Evolutionary conservation across 2,888 invertebrate genomes (phyloP).

Genomic region (Dryomyza anilis): DNA sequence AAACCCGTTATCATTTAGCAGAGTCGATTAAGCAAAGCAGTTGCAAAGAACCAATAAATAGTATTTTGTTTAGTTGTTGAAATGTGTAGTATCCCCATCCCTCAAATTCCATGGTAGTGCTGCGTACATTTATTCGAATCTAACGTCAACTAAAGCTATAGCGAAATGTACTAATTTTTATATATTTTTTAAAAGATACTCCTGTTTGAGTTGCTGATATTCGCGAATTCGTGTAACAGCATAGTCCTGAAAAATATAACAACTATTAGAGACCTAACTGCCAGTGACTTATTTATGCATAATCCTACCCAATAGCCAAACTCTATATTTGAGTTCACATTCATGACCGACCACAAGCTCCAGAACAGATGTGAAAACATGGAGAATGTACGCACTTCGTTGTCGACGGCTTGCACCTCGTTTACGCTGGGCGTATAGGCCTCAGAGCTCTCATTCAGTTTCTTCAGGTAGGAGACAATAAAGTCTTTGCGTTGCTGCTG

Average conservation of each 20-base stretch:
- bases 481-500: constrained; percentile 67
- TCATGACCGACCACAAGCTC: constrained; percentile 90
- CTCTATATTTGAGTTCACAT: constrained; percentile 85
- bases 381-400: constrained; percentile 83
- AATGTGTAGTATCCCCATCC: no score
- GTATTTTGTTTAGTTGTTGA: no score
- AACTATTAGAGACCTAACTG: not conserved
- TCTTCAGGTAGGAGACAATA: constrained; percentile 54
- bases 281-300: not conserved
- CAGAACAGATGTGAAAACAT: constrained; percentile 92
- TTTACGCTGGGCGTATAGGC: constrained; percentile 62
- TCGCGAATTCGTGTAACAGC: constrained; percentile 53
- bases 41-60: no score
- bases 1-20: no score
- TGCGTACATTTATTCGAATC: constrained; percentile 8
- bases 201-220: constrained; percentile 48
- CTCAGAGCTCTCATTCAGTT: constrained; percentile 47
- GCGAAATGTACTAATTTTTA: not conserved
- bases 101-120: no score
- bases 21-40: no score
- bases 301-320: constrained; percentile 91
- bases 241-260: constrained; percentile 48
- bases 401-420: constrained; percentile 68
- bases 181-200: constrained; percentile 40
- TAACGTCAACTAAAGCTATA: not conserved